Conservation (phyloP, 2,113 vertebrate genomes). For the Xenopus borealis region DNA sequence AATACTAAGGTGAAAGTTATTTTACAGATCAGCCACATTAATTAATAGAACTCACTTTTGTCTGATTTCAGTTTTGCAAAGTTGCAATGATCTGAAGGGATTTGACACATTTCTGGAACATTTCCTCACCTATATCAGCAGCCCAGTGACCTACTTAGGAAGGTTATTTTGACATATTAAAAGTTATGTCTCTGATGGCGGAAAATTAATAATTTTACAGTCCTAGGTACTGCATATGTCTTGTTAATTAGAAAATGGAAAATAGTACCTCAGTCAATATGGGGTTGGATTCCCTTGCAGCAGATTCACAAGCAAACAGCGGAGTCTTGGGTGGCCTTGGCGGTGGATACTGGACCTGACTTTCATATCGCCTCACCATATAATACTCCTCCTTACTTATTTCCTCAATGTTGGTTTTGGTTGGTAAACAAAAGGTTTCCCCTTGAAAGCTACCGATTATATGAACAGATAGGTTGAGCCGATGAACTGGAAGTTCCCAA, state of each 20-base stretch:
- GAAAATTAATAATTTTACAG: no score
- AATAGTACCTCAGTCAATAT: constrained; percentile 44
- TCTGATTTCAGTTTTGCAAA: no score
- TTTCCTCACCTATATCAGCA: no score
- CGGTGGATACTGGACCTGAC: constrained; percentile 63
- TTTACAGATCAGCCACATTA: no score
- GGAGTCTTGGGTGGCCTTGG: constrained; percentile 79
- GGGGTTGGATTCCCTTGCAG: constrained; percentile 12
- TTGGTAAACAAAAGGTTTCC: constrained; percentile 1
- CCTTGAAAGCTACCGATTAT: constrained; percentile 53
- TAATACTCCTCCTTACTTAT: constrained; percentile 75
- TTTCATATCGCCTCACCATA: constrained; percentile 73
- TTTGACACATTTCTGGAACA: no score
- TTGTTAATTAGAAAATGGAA: neutral
- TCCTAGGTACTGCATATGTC: no score
- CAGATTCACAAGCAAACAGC: constrained; percentile 1
- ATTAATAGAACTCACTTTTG: no score
- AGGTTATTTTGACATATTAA: no score
- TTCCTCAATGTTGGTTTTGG: constrained; percentile 66
- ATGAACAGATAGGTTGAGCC: constrained; percentile 63
- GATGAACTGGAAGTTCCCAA: constrained; percentile 73
- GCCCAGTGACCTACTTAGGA: no score
- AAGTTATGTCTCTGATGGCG: no score
- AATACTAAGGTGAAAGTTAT: no score
- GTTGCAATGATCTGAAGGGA: no score